These are phyloP conservation scores for Masticophis lateralis DNA, from an alignment of 2,797 vertebrate genomes.

Conservation along the genomic window DNA sequence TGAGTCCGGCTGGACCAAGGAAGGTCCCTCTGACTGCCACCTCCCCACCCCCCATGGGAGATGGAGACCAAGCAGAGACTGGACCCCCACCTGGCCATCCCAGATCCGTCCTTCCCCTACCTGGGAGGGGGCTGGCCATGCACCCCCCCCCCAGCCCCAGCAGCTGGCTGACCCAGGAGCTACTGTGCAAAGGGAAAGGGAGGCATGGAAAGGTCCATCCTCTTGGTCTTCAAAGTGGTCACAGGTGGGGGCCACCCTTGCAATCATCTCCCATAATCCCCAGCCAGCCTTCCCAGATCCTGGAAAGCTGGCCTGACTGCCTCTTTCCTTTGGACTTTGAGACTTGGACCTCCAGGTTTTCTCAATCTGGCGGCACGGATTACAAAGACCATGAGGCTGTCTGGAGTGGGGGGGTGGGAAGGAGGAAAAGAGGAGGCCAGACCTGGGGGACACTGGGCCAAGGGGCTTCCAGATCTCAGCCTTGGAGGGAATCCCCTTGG, in stretches of 20 bases:
- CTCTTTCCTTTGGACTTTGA: not conserved
- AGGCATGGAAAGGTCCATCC: not conserved
- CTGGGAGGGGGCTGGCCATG: not conserved
- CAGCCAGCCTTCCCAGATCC: not conserved
- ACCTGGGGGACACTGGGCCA: conserved; percentile 24
- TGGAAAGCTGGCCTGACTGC: not conserved
- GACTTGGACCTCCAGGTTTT: not conserved
- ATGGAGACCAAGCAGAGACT: not conserved
- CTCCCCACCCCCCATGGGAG: not conserved
- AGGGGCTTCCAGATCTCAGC: conserved; percentile 30
- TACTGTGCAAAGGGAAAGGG: not conserved
- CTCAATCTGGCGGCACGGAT: not conserved
- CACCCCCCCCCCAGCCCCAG: too few species aligned
- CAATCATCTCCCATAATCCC: not conserved
- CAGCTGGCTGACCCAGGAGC: not conserved
- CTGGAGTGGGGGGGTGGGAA: too few species aligned
- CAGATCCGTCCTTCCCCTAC: not conserved
- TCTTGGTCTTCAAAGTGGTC: not conserved
- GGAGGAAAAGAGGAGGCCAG: not conserved
- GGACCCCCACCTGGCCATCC: not conserved
- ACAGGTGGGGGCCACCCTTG: not conserved
- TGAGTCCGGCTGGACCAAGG: conserved; percentile 46
- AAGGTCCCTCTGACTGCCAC: too few species aligned
- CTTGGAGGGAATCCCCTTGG: not conserved
- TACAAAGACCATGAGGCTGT: not conserved